Percentiles rank a stretch among this genome's conserved stretches.
These are phyloP conservation scores for Calephelis virginiensis DNA, from an alignment of 1,140 invertebrate species.

Conservation along the genomic window DNA sequence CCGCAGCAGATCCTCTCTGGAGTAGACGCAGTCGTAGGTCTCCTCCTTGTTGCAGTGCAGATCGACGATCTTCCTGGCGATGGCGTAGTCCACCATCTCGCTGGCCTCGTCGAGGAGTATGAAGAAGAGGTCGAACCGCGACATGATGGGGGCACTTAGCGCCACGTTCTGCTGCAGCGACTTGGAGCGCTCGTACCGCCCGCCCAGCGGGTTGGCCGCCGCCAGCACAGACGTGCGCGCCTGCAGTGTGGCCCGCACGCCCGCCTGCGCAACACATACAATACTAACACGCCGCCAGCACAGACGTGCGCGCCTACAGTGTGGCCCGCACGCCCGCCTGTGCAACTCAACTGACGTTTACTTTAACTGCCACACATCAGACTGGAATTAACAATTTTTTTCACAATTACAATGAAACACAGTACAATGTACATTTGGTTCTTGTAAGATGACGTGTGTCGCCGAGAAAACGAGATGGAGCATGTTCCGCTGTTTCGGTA, in stretches of 20 bases:
- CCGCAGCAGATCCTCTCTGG: conserved; percentile 91
- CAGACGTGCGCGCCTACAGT: too few species aligned
- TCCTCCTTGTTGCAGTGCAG: conserved; percentile 91
- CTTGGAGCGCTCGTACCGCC: conserved; percentile 96
- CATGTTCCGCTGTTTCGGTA: too few species aligned
- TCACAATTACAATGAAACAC: too few species aligned
- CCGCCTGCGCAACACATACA: conserved; percentile 82
- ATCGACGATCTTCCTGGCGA: conserved; percentile 97
- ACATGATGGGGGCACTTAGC: conserved; percentile 98
- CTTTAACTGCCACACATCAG: too few species aligned
- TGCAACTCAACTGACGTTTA: too few species aligned
- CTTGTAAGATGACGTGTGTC: background rate
- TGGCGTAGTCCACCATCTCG: conserved; percentile 92
- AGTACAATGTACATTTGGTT: too few species aligned
- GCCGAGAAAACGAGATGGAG: background rate
- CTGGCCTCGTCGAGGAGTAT: conserved; percentile 86
- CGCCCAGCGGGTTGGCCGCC: conserved; percentile 98
- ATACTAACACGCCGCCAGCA: too few species aligned
- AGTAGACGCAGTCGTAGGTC: conserved; percentile 89
- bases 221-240: conserved; percentile 98
- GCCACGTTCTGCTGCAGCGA: conserved; percentile 97
- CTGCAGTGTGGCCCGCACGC: conserved; percentile 97
- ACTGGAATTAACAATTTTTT: too few species aligned
- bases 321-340: too few species aligned
- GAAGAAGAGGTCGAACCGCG: conserved; percentile 99